A percentile compares a stretch with the other conserved stretches of the same genome.
These are phyloP conservation scores for Noctua janthina DNA, from an alignment of 2,888 invertebrate species.

Conservation along the genomic window DNA sequence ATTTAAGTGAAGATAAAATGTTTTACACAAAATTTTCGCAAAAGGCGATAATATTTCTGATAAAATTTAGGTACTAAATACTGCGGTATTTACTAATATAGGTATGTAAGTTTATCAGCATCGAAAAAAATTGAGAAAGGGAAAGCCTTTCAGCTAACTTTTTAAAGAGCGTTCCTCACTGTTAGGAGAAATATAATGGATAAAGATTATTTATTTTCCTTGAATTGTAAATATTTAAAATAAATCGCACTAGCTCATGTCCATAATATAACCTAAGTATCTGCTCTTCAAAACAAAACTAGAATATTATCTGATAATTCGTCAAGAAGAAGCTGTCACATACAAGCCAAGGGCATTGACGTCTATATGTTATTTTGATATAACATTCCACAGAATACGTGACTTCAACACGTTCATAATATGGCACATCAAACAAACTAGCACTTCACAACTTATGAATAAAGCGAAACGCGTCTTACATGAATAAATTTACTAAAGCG, in stretches of 20 bases:
- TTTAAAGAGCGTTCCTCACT: neutral
- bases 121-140: neutral
- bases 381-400: slow-evolving; percentile 43
- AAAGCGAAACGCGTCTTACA: slow-evolving; percentile 59
- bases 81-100: neutral
- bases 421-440: slow-evolving; percentile 62
- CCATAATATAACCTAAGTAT: neutral
- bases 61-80: slow-evolving; percentile 16
- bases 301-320: neutral
- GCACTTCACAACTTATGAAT: slow-evolving; percentile 62
- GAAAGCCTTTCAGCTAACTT: neutral
- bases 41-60: slow-evolving; percentile 15
- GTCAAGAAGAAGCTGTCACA: slow-evolving; percentile 8
- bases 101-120: too few relatives aligned
- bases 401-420: slow-evolving; percentile 59
- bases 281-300: neutral
- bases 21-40: slow-evolving; percentile 8
- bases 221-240: neutral
- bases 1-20: slow-evolving; percentile 29
- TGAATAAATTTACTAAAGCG: slow-evolving; percentile 63
- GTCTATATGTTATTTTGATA: slow-evolving; percentile 43
- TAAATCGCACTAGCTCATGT: neutral
- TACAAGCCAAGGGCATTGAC: slow-evolving; percentile 36
- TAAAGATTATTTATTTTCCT: neutral
- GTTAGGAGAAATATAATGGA: neutral